These are phyloP conservation scores for Hylaeus volcanicus DNA, from an alignment of 1,140 invertebrate genomes.

Conservation along the genomic window DNA sequence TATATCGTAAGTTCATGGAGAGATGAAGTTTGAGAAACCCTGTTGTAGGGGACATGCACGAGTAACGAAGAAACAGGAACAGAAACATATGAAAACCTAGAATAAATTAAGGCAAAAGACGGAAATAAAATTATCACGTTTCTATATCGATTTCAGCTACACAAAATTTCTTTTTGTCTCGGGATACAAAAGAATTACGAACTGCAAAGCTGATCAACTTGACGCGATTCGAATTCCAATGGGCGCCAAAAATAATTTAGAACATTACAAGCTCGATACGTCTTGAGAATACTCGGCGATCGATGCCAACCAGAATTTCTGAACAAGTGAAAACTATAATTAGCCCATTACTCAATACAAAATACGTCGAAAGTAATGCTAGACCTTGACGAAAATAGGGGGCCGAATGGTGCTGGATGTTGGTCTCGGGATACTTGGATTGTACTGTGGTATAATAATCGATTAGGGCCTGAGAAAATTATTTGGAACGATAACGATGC, in stretches of 20 bases:
- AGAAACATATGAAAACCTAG: not conserved
- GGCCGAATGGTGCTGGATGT: constrained; percentile 27
- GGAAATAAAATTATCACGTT: not conserved
- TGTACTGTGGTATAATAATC: not conserved
- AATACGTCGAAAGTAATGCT: constrained; percentile 68
- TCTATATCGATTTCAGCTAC: not conserved
- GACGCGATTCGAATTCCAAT: not conserved
- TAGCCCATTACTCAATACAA: constrained; percentile 72
- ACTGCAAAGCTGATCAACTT: not conserved
- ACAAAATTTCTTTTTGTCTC: not conserved
- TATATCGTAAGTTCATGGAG: too few relatives aligned
- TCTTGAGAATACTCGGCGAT: constrained; percentile 28
- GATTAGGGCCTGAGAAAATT: not conserved
- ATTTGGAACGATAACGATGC: too few relatives aligned
- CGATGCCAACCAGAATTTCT: constrained; percentile 55
- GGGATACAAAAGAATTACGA: too few relatives aligned
- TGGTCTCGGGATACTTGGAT: constrained; percentile 22
- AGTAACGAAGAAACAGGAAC: constrained; percentile 34
- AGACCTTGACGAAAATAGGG: constrained; percentile 66
- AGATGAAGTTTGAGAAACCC: too few relatives aligned
- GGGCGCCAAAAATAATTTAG: not conserved
- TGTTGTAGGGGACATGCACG: not conserved
- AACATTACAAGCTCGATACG: constrained; percentile 13
- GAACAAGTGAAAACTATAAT: constrained; percentile 69
- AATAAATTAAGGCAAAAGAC: not conserved